Conservation (phyloP, 2,797 vertebrate species). For the Spinus pinus region DNA sequence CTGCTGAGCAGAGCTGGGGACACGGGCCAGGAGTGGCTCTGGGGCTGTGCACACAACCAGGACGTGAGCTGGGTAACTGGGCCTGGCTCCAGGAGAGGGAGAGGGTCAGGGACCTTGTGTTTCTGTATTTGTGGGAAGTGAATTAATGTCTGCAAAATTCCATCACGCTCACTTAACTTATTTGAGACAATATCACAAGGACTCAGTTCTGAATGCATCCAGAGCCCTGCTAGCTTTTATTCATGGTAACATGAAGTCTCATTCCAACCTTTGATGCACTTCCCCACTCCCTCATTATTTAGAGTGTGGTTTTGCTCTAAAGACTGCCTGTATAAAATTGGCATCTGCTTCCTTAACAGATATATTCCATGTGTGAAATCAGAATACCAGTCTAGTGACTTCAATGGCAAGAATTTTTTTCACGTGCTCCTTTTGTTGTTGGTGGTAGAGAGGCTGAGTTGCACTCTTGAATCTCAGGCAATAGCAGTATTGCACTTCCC, state of each 20-base stretch:
- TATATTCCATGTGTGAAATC: constrained; percentile 52
- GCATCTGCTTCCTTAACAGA: constrained; percentile 41
- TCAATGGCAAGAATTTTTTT: constrained; percentile 4
- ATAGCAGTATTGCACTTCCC: background rate
- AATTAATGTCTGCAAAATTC: background rate
- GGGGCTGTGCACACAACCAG: background rate
- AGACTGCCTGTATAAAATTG: constrained; percentile 32
- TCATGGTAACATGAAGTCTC: background rate
- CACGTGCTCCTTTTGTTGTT: background rate
- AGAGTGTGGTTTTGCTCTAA: constrained; percentile 45
- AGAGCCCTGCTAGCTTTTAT: constrained; percentile 24
- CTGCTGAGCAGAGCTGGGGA: background rate
- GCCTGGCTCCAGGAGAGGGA: background rate
- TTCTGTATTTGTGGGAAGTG: background rate
- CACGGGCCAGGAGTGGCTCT: background rate
- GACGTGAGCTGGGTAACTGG: accelerated
- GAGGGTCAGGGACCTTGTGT: background rate
- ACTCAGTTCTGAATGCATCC: constrained; percentile 23
- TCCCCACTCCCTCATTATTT: constrained; percentile 31
- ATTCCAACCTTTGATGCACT: constrained; percentile 37
- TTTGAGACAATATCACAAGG: constrained; percentile 1
- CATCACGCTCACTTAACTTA: background rate
- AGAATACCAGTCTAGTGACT: background rate
- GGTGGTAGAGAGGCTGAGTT: background rate
- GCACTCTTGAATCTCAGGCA: background rate